Evolutionary conservation across 2,797 vertebrate genomes (phyloP).

Genomic region (Atherinosoma microstoma): DNA sequence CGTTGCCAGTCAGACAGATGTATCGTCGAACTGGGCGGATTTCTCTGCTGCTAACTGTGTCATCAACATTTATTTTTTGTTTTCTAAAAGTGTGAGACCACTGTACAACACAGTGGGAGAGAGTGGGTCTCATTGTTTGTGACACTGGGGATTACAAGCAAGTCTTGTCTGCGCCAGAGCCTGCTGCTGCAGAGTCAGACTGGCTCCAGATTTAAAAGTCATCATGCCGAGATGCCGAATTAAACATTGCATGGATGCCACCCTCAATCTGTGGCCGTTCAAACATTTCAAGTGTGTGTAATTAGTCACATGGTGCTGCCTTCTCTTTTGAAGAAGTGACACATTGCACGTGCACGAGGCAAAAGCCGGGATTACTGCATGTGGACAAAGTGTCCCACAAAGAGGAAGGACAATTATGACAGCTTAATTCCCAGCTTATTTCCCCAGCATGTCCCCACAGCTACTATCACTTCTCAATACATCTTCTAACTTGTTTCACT

Average conservation of each 20-base stretch:
- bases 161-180: constrained; percentile 56
- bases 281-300: constrained; percentile 69
- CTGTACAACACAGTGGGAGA: constrained; percentile 20
- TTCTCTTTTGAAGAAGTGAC: constrained; percentile 44
- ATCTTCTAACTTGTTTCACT: constrained; percentile 24
- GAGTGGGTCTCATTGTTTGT: constrained; percentile 43
- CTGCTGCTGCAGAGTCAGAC: constrained; percentile 55
- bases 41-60: constrained; percentile 26
- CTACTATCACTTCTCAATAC: constrained; percentile 7
- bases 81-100: constrained; percentile 39
- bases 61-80: constrained; percentile 21
- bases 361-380: constrained; percentile 45
- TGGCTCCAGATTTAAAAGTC: constrained; percentile 64
- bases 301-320: constrained; percentile 67
- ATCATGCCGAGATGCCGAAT: constrained; percentile 67
- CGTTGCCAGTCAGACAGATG: constrained; percentile 22
- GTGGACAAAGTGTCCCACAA: constrained; percentile 51
- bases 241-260: constrained; percentile 70
- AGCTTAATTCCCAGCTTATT: constrained; percentile 37
- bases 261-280: constrained; percentile 70
- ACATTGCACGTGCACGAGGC: constrained; percentile 43
- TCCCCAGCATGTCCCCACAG: constrained; percentile 24
- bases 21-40: constrained; percentile 7
- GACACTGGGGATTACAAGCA: constrained; percentile 53
- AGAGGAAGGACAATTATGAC: constrained; percentile 51